Percentiles rank a stretch among this genome's conserved stretches.
Conservation (phyloP, 1,140 invertebrate genomes). For the Hesperophylax magnus region DNA sequence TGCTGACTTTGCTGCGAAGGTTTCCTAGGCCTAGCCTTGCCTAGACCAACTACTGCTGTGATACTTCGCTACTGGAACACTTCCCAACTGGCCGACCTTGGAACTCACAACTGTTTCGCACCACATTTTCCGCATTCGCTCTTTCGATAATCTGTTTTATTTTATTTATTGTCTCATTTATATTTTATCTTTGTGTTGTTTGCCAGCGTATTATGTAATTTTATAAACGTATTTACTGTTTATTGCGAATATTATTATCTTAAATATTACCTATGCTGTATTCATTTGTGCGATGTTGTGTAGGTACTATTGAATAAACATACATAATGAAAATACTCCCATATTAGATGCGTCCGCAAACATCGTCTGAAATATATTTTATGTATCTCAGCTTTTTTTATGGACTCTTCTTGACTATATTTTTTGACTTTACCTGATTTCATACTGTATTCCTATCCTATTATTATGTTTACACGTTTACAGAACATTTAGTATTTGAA, state of each 20-base stretch:
- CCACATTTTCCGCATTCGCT: conserved; percentile 23
- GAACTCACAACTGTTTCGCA: conserved; percentile 4
- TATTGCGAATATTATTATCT: conserved; percentile 17
- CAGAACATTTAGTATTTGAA: no score
- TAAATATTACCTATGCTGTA: neutral
- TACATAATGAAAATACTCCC: conserved; percentile 2
- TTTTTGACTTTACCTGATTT: neutral
- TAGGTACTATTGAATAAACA: conserved; percentile 18
- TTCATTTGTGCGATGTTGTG: conserved; percentile 5
- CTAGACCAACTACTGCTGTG: no score
- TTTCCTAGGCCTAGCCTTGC: neutral
- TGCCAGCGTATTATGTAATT: conserved; percentile 31
- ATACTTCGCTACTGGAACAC: neutral
- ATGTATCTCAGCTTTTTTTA: conserved; percentile 22
- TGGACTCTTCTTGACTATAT: conserved; percentile 26
- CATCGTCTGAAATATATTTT: conserved; percentile 15
- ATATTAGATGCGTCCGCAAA: conserved; percentile 24
- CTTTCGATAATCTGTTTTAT: conserved; percentile 6
- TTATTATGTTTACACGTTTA: no score
- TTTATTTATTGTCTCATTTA: conserved; percentile 2
- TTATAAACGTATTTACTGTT: neutral
- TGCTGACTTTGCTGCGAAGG: conserved; percentile 19
- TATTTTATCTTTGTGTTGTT: neutral
- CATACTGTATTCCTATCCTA: neutral
- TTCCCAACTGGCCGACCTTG: conserved; percentile 22